Conservation (phyloP, 2,797 vertebrate genomes). For the Silurus lanzhouensis region DNA sequence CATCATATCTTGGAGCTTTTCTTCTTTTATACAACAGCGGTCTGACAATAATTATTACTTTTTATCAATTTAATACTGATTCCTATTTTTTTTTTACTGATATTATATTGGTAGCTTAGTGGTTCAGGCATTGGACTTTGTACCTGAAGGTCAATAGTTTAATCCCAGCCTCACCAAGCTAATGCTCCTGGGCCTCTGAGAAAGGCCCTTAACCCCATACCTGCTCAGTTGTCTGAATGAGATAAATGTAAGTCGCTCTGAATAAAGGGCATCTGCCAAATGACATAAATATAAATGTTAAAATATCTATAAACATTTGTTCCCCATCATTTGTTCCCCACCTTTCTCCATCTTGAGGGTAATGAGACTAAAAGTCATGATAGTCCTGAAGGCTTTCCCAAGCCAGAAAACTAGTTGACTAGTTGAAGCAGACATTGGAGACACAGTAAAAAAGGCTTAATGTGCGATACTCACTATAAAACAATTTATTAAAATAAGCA, state of each 20-base stretch:
- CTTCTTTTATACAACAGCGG: not conserved
- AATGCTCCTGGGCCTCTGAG: too few species aligned
- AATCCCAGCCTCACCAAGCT: too few species aligned
- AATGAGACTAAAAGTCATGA: not conserved
- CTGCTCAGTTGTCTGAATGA: too few species aligned
- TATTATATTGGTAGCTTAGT: too few species aligned
- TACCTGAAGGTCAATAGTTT: too few species aligned
- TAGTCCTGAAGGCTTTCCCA: not conserved
- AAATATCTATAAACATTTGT: not conserved
- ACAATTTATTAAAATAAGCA: not conserved
- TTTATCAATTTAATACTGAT: not conserved
- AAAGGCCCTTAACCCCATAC: too few species aligned
- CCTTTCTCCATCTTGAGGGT: not conserved
- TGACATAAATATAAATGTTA: not conserved
- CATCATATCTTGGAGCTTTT: not conserved
- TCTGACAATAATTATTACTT: not conserved
- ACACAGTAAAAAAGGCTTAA: not conserved
- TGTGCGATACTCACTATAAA: not conserved
- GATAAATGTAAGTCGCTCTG: too few species aligned
- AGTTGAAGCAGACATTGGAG: not conserved
- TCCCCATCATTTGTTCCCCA: too few species aligned
- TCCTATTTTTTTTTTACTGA: too few species aligned
- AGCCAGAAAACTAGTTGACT: not conserved
- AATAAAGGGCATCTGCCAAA: too few species aligned
- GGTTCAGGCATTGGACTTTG: too few species aligned